Conservation (phyloP, 2,888 invertebrate species). For the Euclidia mi region DNA sequence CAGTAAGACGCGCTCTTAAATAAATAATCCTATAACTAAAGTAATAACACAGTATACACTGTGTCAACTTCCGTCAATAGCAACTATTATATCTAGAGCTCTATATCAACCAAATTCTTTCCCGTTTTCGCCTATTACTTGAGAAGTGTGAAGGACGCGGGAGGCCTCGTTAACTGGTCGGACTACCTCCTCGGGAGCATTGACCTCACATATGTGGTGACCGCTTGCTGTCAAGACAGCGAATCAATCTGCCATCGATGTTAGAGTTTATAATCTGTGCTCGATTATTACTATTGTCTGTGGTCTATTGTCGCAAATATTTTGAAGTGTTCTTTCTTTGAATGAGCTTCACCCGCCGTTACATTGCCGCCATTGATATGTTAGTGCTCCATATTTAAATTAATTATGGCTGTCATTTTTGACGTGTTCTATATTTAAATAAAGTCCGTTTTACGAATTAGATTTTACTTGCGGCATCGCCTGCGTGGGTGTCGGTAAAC, state of each 20-base stretch:
- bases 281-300: slow-evolving; percentile 11
- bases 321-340: neutral
- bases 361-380: too few species aligned
- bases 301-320: neutral
- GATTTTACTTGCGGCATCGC: too few species aligned
- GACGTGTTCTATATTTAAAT: too few species aligned
- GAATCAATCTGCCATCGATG: slow-evolving; percentile 56
- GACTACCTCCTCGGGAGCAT: slow-evolving; percentile 52
- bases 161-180: slow-evolving; percentile 42
- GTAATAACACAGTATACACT: slow-evolving; percentile 28
- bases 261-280: slow-evolving; percentile 28
- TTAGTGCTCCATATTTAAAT: too few species aligned
- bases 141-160: slow-evolving; percentile 1
- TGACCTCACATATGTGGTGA: slow-evolving; percentile 61
- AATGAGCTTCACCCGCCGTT: too few species aligned
- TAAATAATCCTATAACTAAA: slow-evolving; percentile 22
- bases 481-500: too few species aligned
- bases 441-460: too few species aligned
- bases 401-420: too few species aligned
- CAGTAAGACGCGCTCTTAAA: slow-evolving; percentile 10
- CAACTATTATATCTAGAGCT: slow-evolving; percentile 19
- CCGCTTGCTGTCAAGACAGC: slow-evolving; percentile 59
- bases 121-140: neutral
- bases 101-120: neutral
- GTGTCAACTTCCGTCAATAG: slow-evolving; percentile 53